Percentiles rank a stretch among this genome's conserved stretches.
phyloP scores from a whole-genome alignment of 1,140 invertebrate species.

The Zophobas morio region DNA sequence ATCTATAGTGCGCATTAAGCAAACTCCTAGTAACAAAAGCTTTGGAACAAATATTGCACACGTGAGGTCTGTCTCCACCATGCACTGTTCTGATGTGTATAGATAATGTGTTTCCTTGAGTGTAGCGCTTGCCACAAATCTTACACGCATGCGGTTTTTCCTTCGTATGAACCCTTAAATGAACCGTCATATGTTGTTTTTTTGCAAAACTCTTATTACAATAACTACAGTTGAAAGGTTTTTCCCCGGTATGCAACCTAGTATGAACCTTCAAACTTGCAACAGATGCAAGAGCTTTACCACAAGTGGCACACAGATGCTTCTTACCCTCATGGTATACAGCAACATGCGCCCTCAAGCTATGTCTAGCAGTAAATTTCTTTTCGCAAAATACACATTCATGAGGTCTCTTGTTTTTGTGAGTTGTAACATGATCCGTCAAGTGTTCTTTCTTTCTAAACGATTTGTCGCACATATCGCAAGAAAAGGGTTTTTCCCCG shows the following conservation, averaged over 20 bases:
- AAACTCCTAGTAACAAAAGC: constrained; percentile 58
- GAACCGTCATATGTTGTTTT: constrained; percentile 76
- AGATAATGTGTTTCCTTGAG: constrained; percentile 67
- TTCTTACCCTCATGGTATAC: constrained; percentile 59
- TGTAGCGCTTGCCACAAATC: constrained; percentile 73
- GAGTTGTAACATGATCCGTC: constrained; percentile 3
- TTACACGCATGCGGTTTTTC: constrained; percentile 71
- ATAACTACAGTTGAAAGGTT: constrained; percentile 69
- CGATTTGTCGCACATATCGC: constrained; percentile 70
- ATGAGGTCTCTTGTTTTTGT: constrained; percentile 22
- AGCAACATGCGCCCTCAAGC: constrained; percentile 59
- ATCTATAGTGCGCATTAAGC: constrained; percentile 53
- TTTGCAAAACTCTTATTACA: constrained; percentile 71
- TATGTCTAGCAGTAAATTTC: background rate
- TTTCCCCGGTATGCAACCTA: constrained; percentile 71
- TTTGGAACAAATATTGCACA: constrained; percentile 64
- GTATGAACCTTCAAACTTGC: constrained; percentile 74
- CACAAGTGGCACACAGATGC: constrained; percentile 70
- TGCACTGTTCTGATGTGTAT: constrained; percentile 64
- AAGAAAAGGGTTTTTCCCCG: constrained; percentile 62
- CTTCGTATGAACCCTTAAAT: constrained; percentile 76
- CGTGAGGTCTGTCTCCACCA: constrained; percentile 63
- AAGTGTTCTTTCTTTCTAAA: constrained; percentile 63
- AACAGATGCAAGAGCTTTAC: constrained; percentile 72
- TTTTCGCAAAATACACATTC: constrained; percentile 19